Evolutionary conservation across 2,888 invertebrate genomes (phyloP), one percentile per base, ranked within the genome.

Genomic region (Orthosia incerta): DNA sequence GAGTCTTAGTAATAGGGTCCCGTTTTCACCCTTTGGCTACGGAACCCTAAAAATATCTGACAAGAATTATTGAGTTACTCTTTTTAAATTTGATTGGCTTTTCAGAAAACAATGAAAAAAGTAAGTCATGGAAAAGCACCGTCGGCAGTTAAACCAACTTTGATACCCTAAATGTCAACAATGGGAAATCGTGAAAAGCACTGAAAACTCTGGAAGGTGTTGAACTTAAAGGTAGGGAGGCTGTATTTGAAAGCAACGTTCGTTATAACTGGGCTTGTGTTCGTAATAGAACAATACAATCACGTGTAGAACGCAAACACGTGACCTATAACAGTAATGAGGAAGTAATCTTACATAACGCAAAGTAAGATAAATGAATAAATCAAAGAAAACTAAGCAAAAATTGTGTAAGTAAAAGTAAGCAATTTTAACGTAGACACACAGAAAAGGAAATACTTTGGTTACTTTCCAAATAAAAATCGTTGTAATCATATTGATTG

Each of bases 261-360:
- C 65, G 60, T 71, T 64, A 76, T 62, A 73, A 60, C 75, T 67
- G 63, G 51, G 59, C 50, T 62, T 63, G 64, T 71, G 70, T 65
- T 72, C 74, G 60, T 67, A 61, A 57, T 61, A 72, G 51, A 74
- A 76, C 71, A 82, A 75, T 73, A 67, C 74, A 69, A 79, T 75
- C 86, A 88, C 85, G 85, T 86, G 84, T 75, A 78, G 78, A 74
- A 82, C 71, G 64, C 74, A 74, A 71, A 80, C 87, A 86, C 88
- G 87, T 89, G 86, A 87, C 79, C 63, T 68, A 51, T 57, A 72
- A 76, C 79, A 82, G 82, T 72, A 88, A 88, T 86, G 84, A 89
- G 87, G 88, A 90, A 90, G 86, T 86, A 79, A 83, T 85, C 84
- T 85, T 83, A 86, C 79, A 76, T 86, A 80, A 83, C 80, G 79